Conservation (phyloP, 2,797 vertebrate species). For the Morelia viridis region DNA sequence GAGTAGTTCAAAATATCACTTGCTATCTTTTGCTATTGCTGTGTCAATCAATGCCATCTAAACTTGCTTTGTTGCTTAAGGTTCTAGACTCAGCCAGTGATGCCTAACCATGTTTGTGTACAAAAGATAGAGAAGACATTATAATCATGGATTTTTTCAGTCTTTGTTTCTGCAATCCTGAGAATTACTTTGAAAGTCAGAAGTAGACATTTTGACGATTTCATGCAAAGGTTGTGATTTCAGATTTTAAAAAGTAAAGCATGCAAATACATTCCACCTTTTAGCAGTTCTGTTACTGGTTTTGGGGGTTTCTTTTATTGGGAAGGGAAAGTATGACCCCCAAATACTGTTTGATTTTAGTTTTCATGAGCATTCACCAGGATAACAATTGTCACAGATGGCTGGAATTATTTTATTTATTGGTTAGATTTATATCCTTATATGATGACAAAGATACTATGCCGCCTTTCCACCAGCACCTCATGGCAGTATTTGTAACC, state of each 20-base stretch:
- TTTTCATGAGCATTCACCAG: not conserved
- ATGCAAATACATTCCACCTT: not conserved
- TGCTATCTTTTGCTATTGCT: slow-evolving; percentile 4
- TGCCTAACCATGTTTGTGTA: not conserved
- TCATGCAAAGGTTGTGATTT: not conserved
- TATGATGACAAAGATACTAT: no score
- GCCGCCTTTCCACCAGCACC: no score
- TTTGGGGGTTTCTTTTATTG: not conserved
- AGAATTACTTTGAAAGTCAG: not conserved
- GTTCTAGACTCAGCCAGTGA: not conserved
- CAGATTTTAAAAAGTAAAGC: not conserved
- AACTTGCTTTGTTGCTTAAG: not conserved
- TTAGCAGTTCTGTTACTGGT: not conserved
- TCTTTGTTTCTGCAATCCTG: not conserved
- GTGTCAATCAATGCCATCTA: not conserved
- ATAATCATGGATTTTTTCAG: not conserved
- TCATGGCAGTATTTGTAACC: not conserved
- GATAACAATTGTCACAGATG: not conserved
- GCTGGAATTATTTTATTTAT: no score
- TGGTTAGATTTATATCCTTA: no score
- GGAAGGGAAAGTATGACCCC: no score
- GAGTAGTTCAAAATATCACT: not conserved
- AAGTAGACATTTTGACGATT: not conserved
- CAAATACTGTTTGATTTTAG: not conserved
- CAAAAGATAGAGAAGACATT: not conserved